Evolutionary conservation across 2,797 vertebrate genomes (phyloP), one percentile per base, ranked within the genome.

Genomic region (Mus spretus): DNA sequence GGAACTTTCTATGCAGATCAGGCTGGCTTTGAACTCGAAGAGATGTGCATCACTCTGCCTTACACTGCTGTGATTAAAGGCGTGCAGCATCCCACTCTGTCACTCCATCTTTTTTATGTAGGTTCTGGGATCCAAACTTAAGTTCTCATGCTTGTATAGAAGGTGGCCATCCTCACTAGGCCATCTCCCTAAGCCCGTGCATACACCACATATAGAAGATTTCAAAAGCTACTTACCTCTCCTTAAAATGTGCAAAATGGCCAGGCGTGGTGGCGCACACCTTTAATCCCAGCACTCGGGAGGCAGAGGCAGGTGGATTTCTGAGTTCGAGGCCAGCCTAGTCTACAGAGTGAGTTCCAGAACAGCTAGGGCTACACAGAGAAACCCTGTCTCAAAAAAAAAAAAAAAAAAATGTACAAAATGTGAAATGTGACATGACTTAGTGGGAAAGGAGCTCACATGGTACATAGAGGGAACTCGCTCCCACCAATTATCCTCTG

Each of bases 181-280:
- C 17, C 26, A 34, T 34, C 65, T 70, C 65, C 65, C 31, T 70
- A 70, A 34, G 31, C 34, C 65, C 34, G 0, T 57, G 34, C 5
- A 57, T 22, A 28, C 20, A 57, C 20, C 53, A 57, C 53, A 57
- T 53, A 13, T 8, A 37, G 53, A 81, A 80, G 79, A 59, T 74
- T 94, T 82, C 50, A 53, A 22, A 92, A 89, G 89, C 88, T 90
- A 34, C 40, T 78, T 89, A 24, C 28, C 44, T 83, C 63, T 79
- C 78, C 82, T 44, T 44, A 47, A 47, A 47, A 47, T 47, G 47
- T 47, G 8, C 7, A 47, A 47, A 47, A 44, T 44, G 44, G 44
- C 44, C 44, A 44, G 44, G 44, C 44, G 5, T 44, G 44, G 44
- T 44, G 44, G 44, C 44, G 5, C 44, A 44, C 44, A 5, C 44